These are phyloP conservation scores for Catalaphyllia jardinei DNA, from an alignment of 64 coral and sea anemone species.

Conservation along the genomic window DNA sequence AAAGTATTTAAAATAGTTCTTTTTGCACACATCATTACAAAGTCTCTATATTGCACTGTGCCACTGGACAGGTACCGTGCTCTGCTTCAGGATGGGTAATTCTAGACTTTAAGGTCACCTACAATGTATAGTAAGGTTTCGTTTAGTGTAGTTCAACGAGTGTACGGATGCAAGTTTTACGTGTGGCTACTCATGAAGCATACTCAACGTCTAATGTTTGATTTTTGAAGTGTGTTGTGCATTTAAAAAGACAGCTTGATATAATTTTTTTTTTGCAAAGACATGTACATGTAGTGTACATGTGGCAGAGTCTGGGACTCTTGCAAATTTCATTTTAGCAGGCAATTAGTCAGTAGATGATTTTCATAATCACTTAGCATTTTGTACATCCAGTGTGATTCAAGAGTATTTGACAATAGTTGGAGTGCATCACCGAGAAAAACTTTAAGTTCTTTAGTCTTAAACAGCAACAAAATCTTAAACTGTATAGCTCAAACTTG, in stretches of 20 bases:
- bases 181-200: background rate
- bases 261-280: background rate
- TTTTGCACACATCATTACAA: background rate
- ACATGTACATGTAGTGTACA: background rate
- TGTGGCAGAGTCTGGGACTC: conserved; percentile 34
- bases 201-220: too few species aligned
- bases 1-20: conserved; percentile 26
- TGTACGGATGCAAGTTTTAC: background rate
- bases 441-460: background rate
- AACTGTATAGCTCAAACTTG: background rate
- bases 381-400: conserved; percentile 21
- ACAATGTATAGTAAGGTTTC: background rate
- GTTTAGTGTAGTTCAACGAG: background rate
- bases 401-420: background rate
- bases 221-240: background rate
- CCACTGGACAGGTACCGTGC: background rate
- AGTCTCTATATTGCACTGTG: background rate
- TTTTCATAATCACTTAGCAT: conserved; percentile 34
- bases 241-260: background rate
- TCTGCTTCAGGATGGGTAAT: background rate
- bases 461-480: background rate
- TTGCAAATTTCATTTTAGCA: conserved; percentile 9
- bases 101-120: background rate
- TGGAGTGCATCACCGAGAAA: background rate
- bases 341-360: conserved; percentile 7